phyloP scores from a whole-genome alignment of 2,113 vertebrate species.

The Rhegmatorhina hoffmannsi region DNA sequence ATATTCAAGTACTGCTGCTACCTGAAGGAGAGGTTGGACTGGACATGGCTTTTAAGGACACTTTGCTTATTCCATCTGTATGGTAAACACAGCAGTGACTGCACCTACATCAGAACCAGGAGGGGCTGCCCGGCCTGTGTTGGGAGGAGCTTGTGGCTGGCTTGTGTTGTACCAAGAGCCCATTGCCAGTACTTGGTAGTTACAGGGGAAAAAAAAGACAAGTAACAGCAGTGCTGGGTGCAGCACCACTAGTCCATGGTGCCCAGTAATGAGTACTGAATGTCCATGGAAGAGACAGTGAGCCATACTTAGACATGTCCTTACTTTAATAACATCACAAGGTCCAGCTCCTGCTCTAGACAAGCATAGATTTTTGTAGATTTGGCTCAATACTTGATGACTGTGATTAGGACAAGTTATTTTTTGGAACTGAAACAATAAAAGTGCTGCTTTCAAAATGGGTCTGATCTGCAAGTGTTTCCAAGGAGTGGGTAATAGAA shows the following conservation, averaged over 20 bases:
- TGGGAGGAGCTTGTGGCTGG: neutral
- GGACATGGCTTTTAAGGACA: neutral
- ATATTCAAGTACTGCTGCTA: neutral
- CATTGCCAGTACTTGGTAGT: neutral
- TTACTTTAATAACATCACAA: neutral
- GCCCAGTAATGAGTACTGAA: neutral
- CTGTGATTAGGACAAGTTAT: neutral
- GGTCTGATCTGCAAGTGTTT: neutral
- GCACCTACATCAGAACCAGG: neutral
- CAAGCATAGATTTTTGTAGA: neutral
- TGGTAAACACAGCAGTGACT: neutral
- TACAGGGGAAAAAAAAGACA: no score
- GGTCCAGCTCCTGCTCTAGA: neutral
- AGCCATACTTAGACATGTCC: neutral
- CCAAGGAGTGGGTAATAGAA: neutral
- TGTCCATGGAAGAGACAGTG: neutral
- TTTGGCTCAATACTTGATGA: fast-evolving
- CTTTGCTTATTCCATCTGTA: neutral
- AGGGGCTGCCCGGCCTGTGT: neutral
- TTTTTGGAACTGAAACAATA: neutral
- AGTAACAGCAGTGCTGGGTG: neutral
- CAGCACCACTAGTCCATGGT: neutral
- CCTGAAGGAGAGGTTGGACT: neutral
- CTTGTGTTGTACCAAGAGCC: neutral
- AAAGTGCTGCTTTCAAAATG: neutral